Evolutionary conservation across 2,888 invertebrate genomes (phyloP).

Genomic region (Drosophila mimetica): DNA sequence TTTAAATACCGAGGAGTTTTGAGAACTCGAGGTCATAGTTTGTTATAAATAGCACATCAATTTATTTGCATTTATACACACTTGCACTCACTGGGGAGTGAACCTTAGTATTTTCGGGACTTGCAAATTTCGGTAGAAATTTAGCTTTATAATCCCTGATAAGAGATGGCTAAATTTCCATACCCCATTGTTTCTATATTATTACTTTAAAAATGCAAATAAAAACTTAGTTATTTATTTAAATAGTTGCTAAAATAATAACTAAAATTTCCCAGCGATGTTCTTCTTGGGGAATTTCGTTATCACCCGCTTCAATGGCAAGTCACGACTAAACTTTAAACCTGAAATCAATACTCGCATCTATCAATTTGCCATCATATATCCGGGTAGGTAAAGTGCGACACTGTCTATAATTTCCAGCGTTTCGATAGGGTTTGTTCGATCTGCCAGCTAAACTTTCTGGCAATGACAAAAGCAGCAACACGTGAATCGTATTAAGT

Average conservation of each 20-base stretch:
- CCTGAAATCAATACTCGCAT: slow-evolving; percentile 29
- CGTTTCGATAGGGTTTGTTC: neutral
- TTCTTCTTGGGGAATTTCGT: slow-evolving; percentile 5
- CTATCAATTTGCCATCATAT: slow-evolving; percentile 27
- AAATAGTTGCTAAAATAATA: neutral
- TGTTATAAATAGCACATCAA: no score
- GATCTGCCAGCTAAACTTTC: slow-evolving; percentile 7
- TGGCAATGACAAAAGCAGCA: slow-evolving; percentile 6
- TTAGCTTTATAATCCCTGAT: no score
- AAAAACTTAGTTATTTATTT: no score
- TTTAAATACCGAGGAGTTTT: no score
- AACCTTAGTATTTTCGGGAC: no score
- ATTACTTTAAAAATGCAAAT: no score
- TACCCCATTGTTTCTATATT: neutral
- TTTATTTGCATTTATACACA: no score
- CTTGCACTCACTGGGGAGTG: no score
- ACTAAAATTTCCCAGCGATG: neutral
- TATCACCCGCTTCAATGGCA: slow-evolving; percentile 17
- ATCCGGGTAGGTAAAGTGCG: slow-evolving; percentile 31
- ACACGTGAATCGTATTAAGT: slow-evolving; percentile 10
- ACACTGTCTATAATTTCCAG: slow-evolving; percentile 21
- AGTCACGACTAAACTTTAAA: slow-evolving; percentile 36
- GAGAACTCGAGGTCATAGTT: no score
- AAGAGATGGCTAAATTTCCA: no score
- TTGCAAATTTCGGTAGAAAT: no score